Evolutionary conservation across 1,140 invertebrate genomes (phyloP).

Genomic region (Lutraria rhynchaena): DNA sequence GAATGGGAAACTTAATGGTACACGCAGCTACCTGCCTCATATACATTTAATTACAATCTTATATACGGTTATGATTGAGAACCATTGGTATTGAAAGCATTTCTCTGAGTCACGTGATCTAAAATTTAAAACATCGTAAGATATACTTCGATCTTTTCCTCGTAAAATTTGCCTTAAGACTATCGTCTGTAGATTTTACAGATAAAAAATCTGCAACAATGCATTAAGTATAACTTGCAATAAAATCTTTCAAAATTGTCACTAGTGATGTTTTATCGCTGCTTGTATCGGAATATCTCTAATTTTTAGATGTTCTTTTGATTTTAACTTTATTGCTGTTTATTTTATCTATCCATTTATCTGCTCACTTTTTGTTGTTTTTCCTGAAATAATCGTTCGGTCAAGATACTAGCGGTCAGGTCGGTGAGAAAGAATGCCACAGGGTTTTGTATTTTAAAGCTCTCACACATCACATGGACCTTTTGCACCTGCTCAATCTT

Average conservation of each 20-base stretch:
- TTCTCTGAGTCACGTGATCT: neutral
- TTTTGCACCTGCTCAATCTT: no score
- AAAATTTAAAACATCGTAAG: neutral
- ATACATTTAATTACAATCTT: no score
- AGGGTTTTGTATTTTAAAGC: no score
- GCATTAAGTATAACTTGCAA: neutral
- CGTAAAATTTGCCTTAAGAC: neutral
- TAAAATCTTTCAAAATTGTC: constrained; percentile 15
- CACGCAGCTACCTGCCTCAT: no score
- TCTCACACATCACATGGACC: no score
- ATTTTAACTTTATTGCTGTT: constrained; percentile 39
- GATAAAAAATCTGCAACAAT: neutral
- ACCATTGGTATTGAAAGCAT: neutral
- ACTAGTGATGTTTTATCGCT: constrained; percentile 8
- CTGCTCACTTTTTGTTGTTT: neutral
- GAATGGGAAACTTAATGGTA: no score
- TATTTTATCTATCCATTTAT: constrained; percentile 15
- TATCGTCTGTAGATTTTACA: neutral
- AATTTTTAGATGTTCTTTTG: constrained; percentile 8
- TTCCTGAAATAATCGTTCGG: neutral
- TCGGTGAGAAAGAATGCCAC: no score
- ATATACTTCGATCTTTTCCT: neutral
- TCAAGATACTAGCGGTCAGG: neutral
- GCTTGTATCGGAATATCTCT: neutral
- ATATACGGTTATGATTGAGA: no score